These are phyloP conservation scores for Mayetiola destructor DNA, from an alignment of 2,888 invertebrate genomes.

Conservation along the genomic window DNA sequence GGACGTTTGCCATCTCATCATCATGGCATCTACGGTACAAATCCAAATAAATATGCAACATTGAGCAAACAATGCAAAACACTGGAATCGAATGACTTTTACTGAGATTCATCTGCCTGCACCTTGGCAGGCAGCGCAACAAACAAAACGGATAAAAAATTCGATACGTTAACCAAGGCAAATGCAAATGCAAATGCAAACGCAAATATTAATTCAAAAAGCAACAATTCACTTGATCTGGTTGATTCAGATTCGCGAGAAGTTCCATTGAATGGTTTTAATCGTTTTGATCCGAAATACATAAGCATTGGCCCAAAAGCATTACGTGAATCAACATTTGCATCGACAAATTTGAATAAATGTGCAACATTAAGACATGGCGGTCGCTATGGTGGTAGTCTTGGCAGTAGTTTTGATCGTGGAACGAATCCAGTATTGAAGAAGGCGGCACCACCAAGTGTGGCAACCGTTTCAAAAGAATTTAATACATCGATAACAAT, in stretches of 20 bases:
- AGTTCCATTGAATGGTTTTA: conserved; percentile 34
- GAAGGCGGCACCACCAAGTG: conserved; percentile 34
- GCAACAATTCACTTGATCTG: not conserved
- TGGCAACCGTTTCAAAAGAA: conserved; percentile 35
- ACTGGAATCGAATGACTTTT: conserved; percentile 81
- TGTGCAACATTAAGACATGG: conserved; percentile 35
- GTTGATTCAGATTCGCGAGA: conserved; percentile 30
- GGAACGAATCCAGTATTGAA: conserved; percentile 34
- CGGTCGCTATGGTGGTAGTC: conserved; percentile 29
- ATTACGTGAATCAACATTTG: conserved; percentile 28
- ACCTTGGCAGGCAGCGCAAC: conserved; percentile 34
- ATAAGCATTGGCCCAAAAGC: conserved; percentile 36
- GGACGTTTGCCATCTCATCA: conserved; percentile 45
- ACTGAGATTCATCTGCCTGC: conserved; percentile 65
- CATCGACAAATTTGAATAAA: conserved; percentile 24
- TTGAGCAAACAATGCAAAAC: conserved; percentile 93
- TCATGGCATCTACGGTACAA: conserved; percentile 34
- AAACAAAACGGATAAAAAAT: not conserved
- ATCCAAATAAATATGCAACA: conserved; percentile 79
- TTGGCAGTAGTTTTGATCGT: not conserved
- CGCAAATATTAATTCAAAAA: not conserved
- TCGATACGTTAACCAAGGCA: not conserved
- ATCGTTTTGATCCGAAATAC: conserved; percentile 36
- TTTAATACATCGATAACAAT: conserved; percentile 24
- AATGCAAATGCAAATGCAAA: not conserved